Conservation (phyloP, 2,888 invertebrate genomes). For the Thereva unica region DNA sequence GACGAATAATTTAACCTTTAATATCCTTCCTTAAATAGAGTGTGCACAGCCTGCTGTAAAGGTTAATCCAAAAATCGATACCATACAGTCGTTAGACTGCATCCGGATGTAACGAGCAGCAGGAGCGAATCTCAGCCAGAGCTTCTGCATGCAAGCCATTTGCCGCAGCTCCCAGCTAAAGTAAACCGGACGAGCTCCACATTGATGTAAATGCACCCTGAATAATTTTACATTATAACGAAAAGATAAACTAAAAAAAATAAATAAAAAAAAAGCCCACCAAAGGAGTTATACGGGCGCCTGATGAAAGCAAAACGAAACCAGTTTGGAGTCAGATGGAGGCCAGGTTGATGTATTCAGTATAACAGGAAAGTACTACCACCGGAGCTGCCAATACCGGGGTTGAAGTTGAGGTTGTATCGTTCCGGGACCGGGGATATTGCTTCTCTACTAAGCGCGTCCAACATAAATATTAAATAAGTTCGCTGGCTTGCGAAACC, state of each 20-base stretch:
- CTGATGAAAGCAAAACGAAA: background rate
- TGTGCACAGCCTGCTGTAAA: slow-evolving; percentile 18
- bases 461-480: slow-evolving; percentile 32
- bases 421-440: slow-evolving; percentile 19
- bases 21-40: slow-evolving; percentile 26
- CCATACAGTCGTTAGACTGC: slow-evolving; percentile 27
- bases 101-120: slow-evolving; percentile 8
- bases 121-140: background rate
- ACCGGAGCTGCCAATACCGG: slow-evolving; percentile 2
- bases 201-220: slow-evolving; percentile 30
- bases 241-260: slow-evolving; percentile 18
- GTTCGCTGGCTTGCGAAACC: slow-evolving; percentile 5
- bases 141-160: too few species aligned
- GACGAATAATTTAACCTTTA: slow-evolving; percentile 34
- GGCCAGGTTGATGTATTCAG: background rate
- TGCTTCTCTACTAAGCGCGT: slow-evolving; percentile 16
- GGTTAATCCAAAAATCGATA: slow-evolving; percentile 34
- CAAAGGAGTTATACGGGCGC: slow-evolving; percentile 13
- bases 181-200: slow-evolving; percentile 2
- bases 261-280: slow-evolving; percentile 26
- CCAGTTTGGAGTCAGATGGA: slow-evolving; percentile 10
- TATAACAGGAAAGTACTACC: slow-evolving; percentile 11
- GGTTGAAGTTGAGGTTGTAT: slow-evolving; percentile 16
- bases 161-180: too few species aligned
- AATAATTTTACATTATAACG: slow-evolving; percentile 32